Evolutionary conservation across 2,888 invertebrate species (phyloP).

Genomic region (Timema podura): DNA sequence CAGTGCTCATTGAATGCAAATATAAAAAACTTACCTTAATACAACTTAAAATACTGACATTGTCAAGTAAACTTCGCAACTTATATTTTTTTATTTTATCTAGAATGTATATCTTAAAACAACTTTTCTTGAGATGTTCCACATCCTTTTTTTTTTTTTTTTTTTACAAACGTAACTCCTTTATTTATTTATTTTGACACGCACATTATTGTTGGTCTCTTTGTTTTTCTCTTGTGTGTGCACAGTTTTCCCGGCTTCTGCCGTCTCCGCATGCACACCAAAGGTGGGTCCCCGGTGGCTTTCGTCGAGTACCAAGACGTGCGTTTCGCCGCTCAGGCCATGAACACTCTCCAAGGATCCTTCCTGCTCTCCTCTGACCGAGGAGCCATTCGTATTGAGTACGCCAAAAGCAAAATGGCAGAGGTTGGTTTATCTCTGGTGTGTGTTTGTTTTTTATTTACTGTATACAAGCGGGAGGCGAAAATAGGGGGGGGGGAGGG

Average conservation of each 20-base stretch:
- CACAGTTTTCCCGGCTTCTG: constrained; percentile 97
- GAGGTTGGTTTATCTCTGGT: constrained; percentile 50
- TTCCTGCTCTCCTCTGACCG: constrained; percentile 93
- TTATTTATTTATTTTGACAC: constrained; percentile 19
- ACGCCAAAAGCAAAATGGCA: constrained; percentile 98
- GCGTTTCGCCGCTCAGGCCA: constrained; percentile 84
- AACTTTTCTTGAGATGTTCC: too few relatives aligned
- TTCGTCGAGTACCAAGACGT: constrained; percentile 97
- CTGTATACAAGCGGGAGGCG: too few relatives aligned
- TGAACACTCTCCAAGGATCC: constrained; percentile 93
- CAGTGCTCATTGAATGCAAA: too few relatives aligned
- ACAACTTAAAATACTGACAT: too few relatives aligned
- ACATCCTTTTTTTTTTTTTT: too few relatives aligned
- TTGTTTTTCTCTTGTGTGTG: constrained; percentile 38
- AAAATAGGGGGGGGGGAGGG: too few relatives aligned
- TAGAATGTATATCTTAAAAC: too few relatives aligned
- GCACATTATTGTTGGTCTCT: constrained; percentile 25
- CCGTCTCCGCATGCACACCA: constrained; percentile 92
- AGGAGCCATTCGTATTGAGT: constrained; percentile 97
- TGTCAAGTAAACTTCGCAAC: too few relatives aligned
- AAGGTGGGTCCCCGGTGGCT: constrained; percentile 88
- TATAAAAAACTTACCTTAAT: too few relatives aligned
- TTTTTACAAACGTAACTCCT: too few relatives aligned
- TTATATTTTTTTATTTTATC: too few relatives aligned
- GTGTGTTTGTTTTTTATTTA: too few relatives aligned